These are phyloP conservation scores for Acanthochromis polyacanthus DNA, from an alignment of 2,113 vertebrate species.

Conservation along the genomic window DNA sequence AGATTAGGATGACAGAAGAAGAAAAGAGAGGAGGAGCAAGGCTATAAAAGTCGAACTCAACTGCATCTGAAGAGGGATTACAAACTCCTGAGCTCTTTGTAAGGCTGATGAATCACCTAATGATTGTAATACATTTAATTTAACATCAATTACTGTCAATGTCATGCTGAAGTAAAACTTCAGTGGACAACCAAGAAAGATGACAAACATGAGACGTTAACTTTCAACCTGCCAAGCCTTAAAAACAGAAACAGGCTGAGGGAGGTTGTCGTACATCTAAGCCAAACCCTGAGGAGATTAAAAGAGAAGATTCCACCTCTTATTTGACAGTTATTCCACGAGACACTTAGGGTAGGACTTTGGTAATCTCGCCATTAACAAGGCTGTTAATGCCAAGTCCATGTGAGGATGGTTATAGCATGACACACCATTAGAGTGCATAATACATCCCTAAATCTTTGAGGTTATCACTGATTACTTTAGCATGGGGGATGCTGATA, in stretches of 20 bases:
- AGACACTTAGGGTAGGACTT: conserved; percentile 1
- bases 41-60: conserved; percentile 8
- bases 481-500: conserved; percentile 36
- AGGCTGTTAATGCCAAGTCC: conserved; percentile 36
- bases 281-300: conserved; percentile 10
- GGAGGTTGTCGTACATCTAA: background rate
- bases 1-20: conserved; percentile 8
- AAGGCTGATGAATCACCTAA: background rate
- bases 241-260: conserved; percentile 11
- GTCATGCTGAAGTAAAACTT: background rate
- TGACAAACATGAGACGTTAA: background rate
- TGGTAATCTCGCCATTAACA: background rate
- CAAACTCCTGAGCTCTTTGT: conserved; percentile 16
- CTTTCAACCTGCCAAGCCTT: background rate
- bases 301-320: conserved; percentile 12
- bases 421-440: conserved; percentile 70
- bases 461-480: conserved; percentile 56
- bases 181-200: background rate
- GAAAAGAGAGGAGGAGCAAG: conserved; percentile 7
- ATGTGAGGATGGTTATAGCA: conserved; percentile 41
- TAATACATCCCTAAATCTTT: conserved; percentile 69
- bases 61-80: conserved; percentile 1
- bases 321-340: conserved; percentile 6
- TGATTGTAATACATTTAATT: background rate
- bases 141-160: background rate